phyloP scores from a whole-genome alignment of 92 coral and sea anemone genomes.

The Phenganax marumi region DNA sequence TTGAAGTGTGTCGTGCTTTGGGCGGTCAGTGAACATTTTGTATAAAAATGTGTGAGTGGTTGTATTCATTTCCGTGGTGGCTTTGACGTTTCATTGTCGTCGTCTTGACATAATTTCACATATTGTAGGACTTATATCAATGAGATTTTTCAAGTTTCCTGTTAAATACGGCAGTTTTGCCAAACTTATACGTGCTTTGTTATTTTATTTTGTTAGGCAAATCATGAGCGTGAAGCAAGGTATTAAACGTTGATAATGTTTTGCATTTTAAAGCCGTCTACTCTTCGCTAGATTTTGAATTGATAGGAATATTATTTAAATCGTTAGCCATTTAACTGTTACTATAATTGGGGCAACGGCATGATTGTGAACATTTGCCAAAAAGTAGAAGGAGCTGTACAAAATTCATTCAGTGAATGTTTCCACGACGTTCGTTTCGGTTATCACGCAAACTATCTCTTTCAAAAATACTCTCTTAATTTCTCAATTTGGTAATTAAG shows the following conservation, averaged over 20 bases:
- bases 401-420: conserved; percentile 8
- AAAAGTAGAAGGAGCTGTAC: not conserved
- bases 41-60: conserved; percentile 19
- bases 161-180: not conserved
- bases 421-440: conserved; percentile 5
- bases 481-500: not conserved
- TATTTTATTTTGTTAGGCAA: conserved; percentile 23
- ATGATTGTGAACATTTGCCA: not conserved
- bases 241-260: not conserved
- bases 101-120: not conserved
- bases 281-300: not conserved
- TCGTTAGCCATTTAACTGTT: not conserved
- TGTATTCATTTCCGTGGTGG: conserved; percentile 23
- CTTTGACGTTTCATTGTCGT: not conserved
- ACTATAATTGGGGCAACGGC: not conserved
- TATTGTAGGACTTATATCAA: not conserved
- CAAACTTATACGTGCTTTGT: not conserved
- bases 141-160: not conserved
- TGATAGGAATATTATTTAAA: not conserved
- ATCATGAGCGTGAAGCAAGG: conserved; percentile 33
- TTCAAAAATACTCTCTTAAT: not conserved
- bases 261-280: conserved; percentile 16
- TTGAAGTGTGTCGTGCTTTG: not conserved
- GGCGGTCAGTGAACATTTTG: conserved; percentile 6
- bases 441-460: conserved; percentile 19